Evolutionary conservation across 2,888 invertebrate species (phyloP).

Genomic region (Torymus tubicola): DNA sequence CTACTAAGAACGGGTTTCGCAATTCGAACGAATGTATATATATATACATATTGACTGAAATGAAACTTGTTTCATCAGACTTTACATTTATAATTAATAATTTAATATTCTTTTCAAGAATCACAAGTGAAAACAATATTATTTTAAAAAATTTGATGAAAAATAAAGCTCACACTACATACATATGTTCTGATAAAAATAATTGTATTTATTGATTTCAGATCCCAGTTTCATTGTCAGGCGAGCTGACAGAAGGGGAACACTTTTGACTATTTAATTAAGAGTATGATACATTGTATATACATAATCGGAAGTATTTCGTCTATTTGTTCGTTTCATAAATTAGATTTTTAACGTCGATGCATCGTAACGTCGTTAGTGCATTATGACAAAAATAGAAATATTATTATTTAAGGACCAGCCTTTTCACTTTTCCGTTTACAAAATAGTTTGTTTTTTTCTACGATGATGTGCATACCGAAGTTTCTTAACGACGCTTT

Average conservation of each 20-base stretch:
- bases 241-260: constrained; percentile 10
- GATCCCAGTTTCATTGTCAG: constrained; percentile 14
- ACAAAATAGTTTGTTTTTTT: constrained; percentile 29
- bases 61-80: too few relatives aligned
- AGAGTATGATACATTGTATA: constrained; percentile 50
- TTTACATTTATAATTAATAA: too few relatives aligned
- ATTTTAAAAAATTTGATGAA: too few relatives aligned
- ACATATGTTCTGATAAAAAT: constrained; percentile 32
- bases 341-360: neutral
- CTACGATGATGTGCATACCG: neutral
- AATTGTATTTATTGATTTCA: constrained; percentile 21
- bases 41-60: too few relatives aligned
- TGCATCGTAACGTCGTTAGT: neutral
- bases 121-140: too few relatives aligned
- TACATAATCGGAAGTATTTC: constrained; percentile 4
- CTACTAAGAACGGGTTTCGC: too few relatives aligned
- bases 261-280: constrained; percentile 9
- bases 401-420: constrained; percentile 44
- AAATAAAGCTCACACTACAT: too few relatives aligned
- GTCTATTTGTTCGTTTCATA: constrained; percentile 24
- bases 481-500: constrained; percentile 3
- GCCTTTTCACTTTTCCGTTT: constrained; percentile 32
- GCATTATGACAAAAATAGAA: constrained; percentile 49
- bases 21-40: too few relatives aligned
- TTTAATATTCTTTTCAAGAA: too few relatives aligned